Evolutionary conservation across 2,888 invertebrate species (phyloP), one percentile per base, ranked within the genome.

Genomic region (Mamestra brassicae): DNA sequence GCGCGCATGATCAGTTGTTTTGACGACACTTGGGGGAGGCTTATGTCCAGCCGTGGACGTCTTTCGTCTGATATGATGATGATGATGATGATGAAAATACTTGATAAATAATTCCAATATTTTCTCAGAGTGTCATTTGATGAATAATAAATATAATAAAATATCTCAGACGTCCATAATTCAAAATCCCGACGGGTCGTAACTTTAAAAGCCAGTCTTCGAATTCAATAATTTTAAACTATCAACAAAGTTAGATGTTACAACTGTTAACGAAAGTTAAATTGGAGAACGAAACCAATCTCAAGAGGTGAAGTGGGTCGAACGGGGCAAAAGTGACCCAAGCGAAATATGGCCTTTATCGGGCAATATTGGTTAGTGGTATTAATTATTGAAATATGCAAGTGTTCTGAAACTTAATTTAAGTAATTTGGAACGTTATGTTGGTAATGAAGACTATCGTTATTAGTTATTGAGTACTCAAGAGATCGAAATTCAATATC

Each of bases 231-330:
- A 81, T 67, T 81, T 57, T 67, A 50, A 64, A 69, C 60, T 82
- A 76, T 75, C 62, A 50, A 52, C 67, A 68, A 84, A 84, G 74
- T 84, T 74, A 17, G 58, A 60, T 55, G 26, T 55, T 64, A 71
- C 61, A 45, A 61, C 71, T 70, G 26, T 69, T 63, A 69, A 80
- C 71, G 65, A 76, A 84, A 74, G 62, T 69, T 79, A 57, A 82
- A 84, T 81, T 80, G 72, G 72, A 77, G 72, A 77, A 74, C 63
- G 50, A 71, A 61, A 76, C 62, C 34, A 63, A 71, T 73, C 10
- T 62, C 11, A n/a, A 73, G 17, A 36, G 63, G n/a, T 62, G 17
- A 75, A 57, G 36, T 52, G 5, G 50, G 62, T 63, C 26, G 10
- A 58, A 45, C 58, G 17, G 52, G 15, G 67, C 50, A 50, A 71